Conservation (phyloP, 2,113 vertebrate genomes). For the Coreoperca whiteheadi region DNA sequence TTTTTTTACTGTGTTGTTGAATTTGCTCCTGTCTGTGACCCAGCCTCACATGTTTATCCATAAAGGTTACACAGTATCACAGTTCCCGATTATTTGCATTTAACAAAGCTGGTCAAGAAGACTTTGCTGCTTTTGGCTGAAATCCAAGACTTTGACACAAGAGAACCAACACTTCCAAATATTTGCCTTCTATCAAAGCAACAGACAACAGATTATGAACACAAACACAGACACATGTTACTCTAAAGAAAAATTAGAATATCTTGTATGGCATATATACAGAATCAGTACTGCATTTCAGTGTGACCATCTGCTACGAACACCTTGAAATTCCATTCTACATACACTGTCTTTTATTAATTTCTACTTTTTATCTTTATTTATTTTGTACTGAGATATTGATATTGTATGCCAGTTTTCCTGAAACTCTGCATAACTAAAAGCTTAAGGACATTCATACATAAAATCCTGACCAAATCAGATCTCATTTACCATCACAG, state of each 20-base stretch:
- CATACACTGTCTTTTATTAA: not conserved
- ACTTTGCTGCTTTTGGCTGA: conserved; percentile 54
- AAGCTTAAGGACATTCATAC: conserved; percentile 43
- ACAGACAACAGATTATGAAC: conserved; percentile 13
- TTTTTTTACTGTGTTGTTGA: conserved; percentile 9
- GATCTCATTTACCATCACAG: not conserved
- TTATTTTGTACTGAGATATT: not conserved
- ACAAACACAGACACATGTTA: conserved; percentile 7
- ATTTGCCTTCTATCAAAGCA: conserved; percentile 32
- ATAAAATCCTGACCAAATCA: conserved; percentile 32
- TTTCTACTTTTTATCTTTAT: not conserved
- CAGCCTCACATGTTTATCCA: conserved; percentile 32
- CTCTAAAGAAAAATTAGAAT: not conserved
- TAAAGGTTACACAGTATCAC: conserved; percentile 42
- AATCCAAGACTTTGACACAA: conserved; percentile 40
- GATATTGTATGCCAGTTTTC: not conserved
- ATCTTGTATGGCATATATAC: not conserved
- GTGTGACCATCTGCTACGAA: not conserved
- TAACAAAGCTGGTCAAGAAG: conserved; percentile 20
- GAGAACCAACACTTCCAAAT: conserved; percentile 24
- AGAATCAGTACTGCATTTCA: not conserved
- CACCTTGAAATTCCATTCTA: conserved; percentile 7
- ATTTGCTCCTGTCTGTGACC: conserved; percentile 43
- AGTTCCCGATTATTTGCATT: conserved; percentile 65
- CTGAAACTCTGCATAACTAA: conserved; percentile 21